Conservation (phyloP, 2,797 vertebrate species). For the Taeniopygia guttata region DNA sequence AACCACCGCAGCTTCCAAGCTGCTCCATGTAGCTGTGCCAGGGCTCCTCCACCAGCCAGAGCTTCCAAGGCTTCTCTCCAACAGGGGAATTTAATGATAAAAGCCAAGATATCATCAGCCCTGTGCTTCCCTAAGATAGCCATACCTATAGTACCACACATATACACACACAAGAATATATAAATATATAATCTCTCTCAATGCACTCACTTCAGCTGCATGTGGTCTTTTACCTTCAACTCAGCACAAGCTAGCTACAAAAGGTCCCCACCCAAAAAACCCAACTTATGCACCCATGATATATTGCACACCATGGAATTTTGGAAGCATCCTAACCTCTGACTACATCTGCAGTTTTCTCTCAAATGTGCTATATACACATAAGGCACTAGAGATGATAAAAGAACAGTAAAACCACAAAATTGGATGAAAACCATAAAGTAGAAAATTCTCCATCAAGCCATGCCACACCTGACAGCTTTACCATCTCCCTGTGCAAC, state of each 20-base stretch:
- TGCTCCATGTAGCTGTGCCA: neutral
- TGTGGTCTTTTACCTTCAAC: neutral
- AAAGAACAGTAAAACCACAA: neutral
- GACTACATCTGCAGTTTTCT: neutral
- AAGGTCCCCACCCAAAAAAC: too few species aligned
- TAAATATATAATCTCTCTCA: neutral
- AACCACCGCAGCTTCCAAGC: neutral
- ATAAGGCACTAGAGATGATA: neutral
- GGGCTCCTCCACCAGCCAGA: neutral
- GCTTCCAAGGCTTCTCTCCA: neutral
- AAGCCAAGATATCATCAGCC: neutral
- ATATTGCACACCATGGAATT: neutral
- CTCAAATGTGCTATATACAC: neutral
- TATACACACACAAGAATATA: accelerated
- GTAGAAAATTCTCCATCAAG: neutral
- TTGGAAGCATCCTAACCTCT: neutral
- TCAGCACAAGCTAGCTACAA: neutral
- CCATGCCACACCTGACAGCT: slow-evolving; percentile 5
- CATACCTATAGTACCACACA: neutral
- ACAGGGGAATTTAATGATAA: accelerated
- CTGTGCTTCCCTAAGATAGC: neutral
- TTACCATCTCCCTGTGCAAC: neutral
- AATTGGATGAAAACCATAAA: neutral
- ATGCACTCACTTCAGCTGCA: neutral
- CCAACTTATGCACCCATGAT: accelerated